These are phyloP conservation scores for Urocolius indicus DNA, from an alignment of 2,113 vertebrate genomes.

Conservation along the genomic window DNA sequence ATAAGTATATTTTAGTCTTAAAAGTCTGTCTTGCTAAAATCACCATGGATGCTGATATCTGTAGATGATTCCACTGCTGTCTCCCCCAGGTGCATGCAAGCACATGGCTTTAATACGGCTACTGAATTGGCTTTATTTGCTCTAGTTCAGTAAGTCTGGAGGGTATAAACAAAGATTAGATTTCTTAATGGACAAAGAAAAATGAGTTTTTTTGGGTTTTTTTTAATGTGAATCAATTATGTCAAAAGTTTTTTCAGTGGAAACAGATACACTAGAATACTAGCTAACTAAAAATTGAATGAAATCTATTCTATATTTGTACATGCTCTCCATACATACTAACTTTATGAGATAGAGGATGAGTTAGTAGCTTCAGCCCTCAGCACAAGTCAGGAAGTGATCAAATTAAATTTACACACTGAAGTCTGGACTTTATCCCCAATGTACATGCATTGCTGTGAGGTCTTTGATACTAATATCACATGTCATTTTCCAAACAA, in stretches of 20 bases:
- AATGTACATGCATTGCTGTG: background rate
- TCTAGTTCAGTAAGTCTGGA: background rate
- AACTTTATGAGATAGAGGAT: background rate
- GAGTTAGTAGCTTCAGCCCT: background rate
- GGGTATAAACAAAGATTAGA: background rate
- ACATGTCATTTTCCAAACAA: background rate
- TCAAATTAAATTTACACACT: slow-evolving; percentile 17
- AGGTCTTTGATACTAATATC: slow-evolving; percentile 3
- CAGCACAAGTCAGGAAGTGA: slow-evolving; percentile 2
- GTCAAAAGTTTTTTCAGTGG: background rate
- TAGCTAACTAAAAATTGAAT: background rate
- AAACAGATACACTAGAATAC: background rate
- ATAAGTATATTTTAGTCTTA: background rate
- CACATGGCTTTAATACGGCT: background rate
- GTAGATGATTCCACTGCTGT: background rate
- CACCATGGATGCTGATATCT: background rate
- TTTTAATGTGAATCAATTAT: background rate
- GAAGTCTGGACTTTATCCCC: background rate
- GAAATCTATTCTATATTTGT: background rate
- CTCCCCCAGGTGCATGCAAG: background rate
- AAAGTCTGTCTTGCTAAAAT: background rate
- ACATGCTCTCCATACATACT: background rate
- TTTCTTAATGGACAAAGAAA: background rate
- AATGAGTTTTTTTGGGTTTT: background rate
- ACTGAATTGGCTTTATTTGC: background rate